These are phyloP conservation scores for Sebastes fasciatus DNA, from an alignment of 2,113 vertebrate species.

Conservation along the genomic window DNA sequence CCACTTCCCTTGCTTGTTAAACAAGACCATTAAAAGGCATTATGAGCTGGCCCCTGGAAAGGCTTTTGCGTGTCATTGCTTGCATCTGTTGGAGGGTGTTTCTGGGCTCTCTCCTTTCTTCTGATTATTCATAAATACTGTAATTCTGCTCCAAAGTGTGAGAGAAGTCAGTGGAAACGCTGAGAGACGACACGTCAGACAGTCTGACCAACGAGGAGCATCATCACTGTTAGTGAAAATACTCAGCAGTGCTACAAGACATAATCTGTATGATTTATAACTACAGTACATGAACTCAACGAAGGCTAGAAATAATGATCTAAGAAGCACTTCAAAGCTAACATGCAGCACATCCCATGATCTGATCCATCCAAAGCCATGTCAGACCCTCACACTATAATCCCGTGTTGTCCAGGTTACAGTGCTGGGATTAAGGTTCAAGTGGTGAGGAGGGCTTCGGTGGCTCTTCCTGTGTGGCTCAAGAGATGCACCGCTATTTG, in stretches of 20 bases:
- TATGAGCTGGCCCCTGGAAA: constrained; percentile 71
- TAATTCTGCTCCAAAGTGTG: constrained; percentile 47
- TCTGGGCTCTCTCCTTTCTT: constrained; percentile 65
- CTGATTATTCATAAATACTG: constrained; percentile 60
- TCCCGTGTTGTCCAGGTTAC: constrained; percentile 59
- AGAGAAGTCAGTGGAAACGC: constrained; percentile 28
- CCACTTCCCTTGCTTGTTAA: constrained; percentile 86
- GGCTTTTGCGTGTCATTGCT: constrained; percentile 72
- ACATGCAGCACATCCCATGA: constrained; percentile 50
- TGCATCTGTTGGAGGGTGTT: constrained; percentile 76
- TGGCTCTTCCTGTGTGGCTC: constrained; percentile 20
- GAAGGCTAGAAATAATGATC: constrained; percentile 1
- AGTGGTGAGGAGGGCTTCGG: neutral
- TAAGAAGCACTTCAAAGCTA: constrained; percentile 54
- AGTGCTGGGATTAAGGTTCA: constrained; percentile 47
- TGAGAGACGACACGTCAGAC: neutral
- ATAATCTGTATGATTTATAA: too few species aligned
- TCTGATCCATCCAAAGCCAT: constrained; percentile 42
- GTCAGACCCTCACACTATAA: constrained; percentile 30
- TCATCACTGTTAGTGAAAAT: too few species aligned
- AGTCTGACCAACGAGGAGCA: too few species aligned
- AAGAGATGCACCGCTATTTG: neutral
- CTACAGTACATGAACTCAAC: neutral
- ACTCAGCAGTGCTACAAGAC: too few species aligned
- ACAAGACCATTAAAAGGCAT: constrained; percentile 83